Conservation (phyloP, 2,113 vertebrate genomes). For the Mionectes macconnelli region DNA sequence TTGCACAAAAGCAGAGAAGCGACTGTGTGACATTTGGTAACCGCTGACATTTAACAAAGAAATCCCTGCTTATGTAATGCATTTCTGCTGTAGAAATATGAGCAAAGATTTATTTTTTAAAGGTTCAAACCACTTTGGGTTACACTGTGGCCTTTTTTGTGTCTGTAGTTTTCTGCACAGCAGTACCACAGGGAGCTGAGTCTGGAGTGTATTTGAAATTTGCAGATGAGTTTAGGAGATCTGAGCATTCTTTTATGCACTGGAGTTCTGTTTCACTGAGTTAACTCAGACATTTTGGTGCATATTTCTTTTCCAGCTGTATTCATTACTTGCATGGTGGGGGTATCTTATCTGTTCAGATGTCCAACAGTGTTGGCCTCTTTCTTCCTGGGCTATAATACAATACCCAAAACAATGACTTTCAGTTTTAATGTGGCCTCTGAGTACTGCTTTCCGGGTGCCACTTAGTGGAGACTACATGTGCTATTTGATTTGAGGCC, state of each 20-base stretch:
- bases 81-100: background rate
- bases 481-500: background rate
- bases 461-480: background rate
- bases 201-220: background rate
- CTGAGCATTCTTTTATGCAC: background rate
- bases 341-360: background rate
- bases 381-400: background rate
- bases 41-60: background rate
- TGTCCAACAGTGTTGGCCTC: background rate
- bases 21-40: background rate
- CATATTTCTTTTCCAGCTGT: background rate
- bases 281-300: background rate
- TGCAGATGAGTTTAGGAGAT: background rate
- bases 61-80: background rate
- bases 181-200: background rate
- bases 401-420: background rate
- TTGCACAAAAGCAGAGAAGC: background rate
- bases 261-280: background rate
- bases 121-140: background rate
- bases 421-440: background rate
- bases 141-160: background rate
- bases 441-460: background rate
- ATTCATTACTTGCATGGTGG: background rate
- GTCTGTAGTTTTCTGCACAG: background rate
- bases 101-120: background rate